Percentiles rank a stretch among this genome's conserved stretches.
Conservation (phyloP, 1,140 invertebrate genomes). For the Anadara kagoshimensis region DNA sequence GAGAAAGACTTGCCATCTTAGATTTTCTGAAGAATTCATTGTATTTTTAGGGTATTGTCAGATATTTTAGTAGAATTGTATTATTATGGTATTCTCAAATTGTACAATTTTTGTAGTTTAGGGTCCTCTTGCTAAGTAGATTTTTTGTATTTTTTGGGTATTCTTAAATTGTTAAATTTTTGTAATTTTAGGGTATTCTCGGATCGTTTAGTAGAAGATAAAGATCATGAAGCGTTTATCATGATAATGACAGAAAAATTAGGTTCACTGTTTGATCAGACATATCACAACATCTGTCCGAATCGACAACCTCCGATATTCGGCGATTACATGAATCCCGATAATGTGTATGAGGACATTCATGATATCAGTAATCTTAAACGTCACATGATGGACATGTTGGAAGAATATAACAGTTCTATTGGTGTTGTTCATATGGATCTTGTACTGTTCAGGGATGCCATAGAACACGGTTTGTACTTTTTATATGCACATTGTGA, state of each 20-base stretch:
- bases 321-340: conserved; percentile 84
- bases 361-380: conserved; percentile 78
- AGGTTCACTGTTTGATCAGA: conserved; percentile 84
- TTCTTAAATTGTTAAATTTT: background rate
- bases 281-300: conserved; percentile 86
- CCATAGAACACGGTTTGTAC: conserved; percentile 82
- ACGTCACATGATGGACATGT: conserved; percentile 80
- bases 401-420: conserved; percentile 87
- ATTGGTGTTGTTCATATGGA: conserved; percentile 85
- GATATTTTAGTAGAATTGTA: too few species aligned
- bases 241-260: conserved; percentile 82
- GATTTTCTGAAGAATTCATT: too few species aligned
- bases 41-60: too few species aligned
- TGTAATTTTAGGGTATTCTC: conserved; percentile 81
- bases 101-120: too few species aligned
- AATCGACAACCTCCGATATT: conserved; percentile 84
- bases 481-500: too few species aligned
- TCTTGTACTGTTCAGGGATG: conserved; percentile 88
- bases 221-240: conserved; percentile 85
- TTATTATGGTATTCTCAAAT: conserved; percentile 84
- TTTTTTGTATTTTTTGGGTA: too few species aligned
- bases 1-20: too few species aligned
- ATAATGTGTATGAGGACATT: conserved; percentile 86
- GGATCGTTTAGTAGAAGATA: conserved; percentile 86
- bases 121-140: too few species aligned